Conservation (phyloP, 2,888 invertebrate species). For the Sarcophaga rosellei region DNA sequence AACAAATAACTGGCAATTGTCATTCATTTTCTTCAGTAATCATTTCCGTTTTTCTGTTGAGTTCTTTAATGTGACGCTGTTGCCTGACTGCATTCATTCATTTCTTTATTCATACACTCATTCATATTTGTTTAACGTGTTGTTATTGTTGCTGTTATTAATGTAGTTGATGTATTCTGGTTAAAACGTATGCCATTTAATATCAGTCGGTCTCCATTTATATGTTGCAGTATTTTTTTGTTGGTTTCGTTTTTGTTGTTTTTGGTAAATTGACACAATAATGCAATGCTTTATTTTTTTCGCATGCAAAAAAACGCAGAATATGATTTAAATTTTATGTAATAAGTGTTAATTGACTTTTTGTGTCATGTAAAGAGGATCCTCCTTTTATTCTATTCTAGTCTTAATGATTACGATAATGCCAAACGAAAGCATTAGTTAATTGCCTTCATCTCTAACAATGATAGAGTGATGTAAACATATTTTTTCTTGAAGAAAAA, state of each 20-base stretch:
- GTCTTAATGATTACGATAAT: constrained; percentile 3
- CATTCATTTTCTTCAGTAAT: constrained; percentile 77
- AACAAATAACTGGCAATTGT: constrained; percentile 79
- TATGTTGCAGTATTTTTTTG: constrained; percentile 12
- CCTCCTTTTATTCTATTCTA: background rate
- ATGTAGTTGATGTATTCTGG: background rate
- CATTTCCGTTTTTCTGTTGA: constrained; percentile 75
- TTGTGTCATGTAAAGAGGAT: constrained; percentile 31
- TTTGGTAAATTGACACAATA: background rate
- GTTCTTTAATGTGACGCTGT: constrained; percentile 47
- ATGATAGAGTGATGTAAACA: background rate
- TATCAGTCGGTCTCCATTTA: constrained; percentile 36
- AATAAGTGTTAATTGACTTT: constrained; percentile 61
- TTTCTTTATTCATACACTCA: constrained; percentile 25
- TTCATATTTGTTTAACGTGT: constrained; percentile 14
- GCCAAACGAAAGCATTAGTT: background rate
- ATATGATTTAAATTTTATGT: constrained; percentile 13
- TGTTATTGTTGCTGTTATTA: constrained; percentile 6
- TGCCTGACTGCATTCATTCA: constrained; percentile 8
- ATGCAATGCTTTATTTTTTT: background rate
- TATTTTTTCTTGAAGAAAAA: too few relatives aligned
- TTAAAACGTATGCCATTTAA: background rate
- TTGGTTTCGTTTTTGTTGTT: constrained; percentile 13
- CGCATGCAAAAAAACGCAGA: background rate
- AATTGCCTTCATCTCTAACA: background rate